Conservation (phyloP, 2,113 vertebrate species). For the Cyprinus carpio region DNA sequence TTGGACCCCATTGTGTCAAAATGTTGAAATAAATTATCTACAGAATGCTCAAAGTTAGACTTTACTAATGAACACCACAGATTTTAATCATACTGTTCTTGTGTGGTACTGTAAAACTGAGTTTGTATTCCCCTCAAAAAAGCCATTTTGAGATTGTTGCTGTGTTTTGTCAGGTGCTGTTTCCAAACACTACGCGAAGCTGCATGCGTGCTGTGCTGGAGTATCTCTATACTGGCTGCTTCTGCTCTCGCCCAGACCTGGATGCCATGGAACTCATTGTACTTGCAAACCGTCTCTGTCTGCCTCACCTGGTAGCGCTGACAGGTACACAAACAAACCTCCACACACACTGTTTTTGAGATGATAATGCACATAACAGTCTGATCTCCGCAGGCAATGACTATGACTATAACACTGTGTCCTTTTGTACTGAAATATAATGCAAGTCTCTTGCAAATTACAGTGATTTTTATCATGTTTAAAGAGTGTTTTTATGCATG, state of each 20-base stretch:
- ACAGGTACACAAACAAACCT: constrained; percentile 80
- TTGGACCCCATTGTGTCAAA: too few species aligned
- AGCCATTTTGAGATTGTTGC: neutral
- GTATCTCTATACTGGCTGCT: constrained; percentile 94
- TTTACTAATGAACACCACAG: neutral
- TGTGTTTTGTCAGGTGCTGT: constrained; percentile 80
- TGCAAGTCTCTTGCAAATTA: too few species aligned
- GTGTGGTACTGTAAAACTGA: neutral
- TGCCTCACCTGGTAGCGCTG: constrained; percentile 83
- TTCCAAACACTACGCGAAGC: constrained; percentile 93
- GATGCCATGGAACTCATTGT: constrained; percentile 98
- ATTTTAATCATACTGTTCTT: neutral
- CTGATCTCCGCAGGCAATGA: neutral
- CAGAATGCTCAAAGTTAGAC: neutral
- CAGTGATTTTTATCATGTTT: too few species aligned
- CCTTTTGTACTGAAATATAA: too few species aligned
- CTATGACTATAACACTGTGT: too few species aligned
- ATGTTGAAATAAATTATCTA: too few species aligned
- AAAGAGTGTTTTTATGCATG: too few species aligned
- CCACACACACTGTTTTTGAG: constrained; percentile 1
- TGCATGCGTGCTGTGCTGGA: constrained; percentile 96
- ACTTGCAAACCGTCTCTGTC: constrained; percentile 81
- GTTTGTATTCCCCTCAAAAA: neutral
- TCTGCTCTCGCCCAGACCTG: constrained; percentile 91
- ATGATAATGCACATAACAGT: neutral